Evolutionary conservation across 2,797 vertebrate genomes (phyloP), one percentile per base, ranked within the genome.

Genomic region (Euphonia xanthogaster): DNA sequence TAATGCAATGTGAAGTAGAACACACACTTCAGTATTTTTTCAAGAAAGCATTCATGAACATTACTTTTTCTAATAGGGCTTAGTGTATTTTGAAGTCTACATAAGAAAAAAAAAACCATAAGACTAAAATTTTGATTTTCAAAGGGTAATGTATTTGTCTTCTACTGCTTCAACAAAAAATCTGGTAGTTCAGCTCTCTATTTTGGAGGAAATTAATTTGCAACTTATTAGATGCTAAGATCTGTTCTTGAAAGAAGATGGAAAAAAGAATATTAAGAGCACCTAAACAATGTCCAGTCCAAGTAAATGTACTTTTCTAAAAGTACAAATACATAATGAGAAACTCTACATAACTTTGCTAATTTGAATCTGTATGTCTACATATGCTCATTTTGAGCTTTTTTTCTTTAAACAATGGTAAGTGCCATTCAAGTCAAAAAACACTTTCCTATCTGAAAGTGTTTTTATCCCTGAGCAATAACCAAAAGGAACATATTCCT

Each of bases 401-500:
- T 35, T 62, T 81, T 90, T 28, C 81, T 88, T 84, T 60, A 25
- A 96, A 93, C 65, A 96, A 76, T 31, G 10, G 7, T 62, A 76
- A 54, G 47, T 67, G 63, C 27, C 74, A 81, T 91, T 89, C 87
- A 53, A 90, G 37, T 47, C 57, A 70, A 70, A 86, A 93, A n/a
- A n/a, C n/a, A n/a, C n/a, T n/a, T n/a, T 65, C 20, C 7, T 85
- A 81, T 79, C 23, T 53, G 45, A 55, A 90, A 73, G 39, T 20
- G 16, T 76, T 76, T 93, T 60, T 85, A 14, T 89, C 77, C 75
- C 61, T 85, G 30, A 92, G 88, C 86, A 96, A 82, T 61, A 96
- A 95, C 88, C 88, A 95, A 77, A 53, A 82, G 50, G 78, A 96
- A 96, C 68, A 85, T 85, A 88, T 79, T 95, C 92, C 83, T 92